A percentile compares a stretch with the other conserved stretches of the same genome.
phyloP scores from a whole-genome alignment of 2,113 vertebrate genomes.

The Calypte anna region DNA sequence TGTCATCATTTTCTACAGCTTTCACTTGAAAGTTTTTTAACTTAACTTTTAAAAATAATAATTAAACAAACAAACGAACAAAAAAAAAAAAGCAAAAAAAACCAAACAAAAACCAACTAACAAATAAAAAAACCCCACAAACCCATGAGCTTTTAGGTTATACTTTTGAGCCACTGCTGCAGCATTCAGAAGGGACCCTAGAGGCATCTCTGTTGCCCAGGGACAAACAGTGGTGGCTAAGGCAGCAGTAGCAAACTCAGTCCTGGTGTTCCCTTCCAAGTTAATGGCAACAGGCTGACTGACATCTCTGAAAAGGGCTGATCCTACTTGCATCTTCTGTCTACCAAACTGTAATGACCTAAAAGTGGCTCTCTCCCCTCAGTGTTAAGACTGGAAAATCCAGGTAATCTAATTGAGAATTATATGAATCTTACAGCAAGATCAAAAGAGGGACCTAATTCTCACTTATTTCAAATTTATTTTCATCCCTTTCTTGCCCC shows the following conservation, averaged over 20 bases:
- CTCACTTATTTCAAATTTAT: not conserved
- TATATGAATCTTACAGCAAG: rapidly evolving
- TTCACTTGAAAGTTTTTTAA: not conserved
- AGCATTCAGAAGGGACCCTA: not conserved
- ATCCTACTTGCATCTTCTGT: not conserved
- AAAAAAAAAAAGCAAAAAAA: no score
- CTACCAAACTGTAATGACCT: not conserved
- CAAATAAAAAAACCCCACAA: not conserved
- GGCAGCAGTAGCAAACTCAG: not conserved
- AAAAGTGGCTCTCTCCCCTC: not conserved
- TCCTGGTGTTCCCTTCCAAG: not conserved
- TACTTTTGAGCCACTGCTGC: not conserved
- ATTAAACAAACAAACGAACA: no score
- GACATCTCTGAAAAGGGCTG: not conserved
- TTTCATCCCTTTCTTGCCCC: not conserved
- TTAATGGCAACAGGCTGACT: not conserved
- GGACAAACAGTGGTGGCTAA: not conserved
- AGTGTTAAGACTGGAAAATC: not conserved
- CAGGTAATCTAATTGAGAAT: not conserved
- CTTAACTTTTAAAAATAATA: no score
- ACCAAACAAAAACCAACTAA: no score
- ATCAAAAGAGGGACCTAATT: not conserved
- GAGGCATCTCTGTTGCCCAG: not conserved
- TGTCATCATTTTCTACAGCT: constrained; percentile 25
- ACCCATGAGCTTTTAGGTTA: not conserved